Conservation (phyloP, 1,140 invertebrate genomes). For the Papilio polytes region DNA sequence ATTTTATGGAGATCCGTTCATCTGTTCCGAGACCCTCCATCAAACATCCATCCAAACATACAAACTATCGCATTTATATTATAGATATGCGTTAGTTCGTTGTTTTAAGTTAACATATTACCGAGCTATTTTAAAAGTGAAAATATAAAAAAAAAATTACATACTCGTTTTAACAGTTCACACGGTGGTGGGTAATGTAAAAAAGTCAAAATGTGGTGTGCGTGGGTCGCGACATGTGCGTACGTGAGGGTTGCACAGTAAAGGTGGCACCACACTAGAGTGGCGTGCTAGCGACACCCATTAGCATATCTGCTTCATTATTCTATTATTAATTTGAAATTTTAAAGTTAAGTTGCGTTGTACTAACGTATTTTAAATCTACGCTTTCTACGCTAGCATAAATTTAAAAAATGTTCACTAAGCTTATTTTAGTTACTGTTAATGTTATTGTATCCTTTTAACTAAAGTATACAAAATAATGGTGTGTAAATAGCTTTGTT, state of each 20-base stretch:
- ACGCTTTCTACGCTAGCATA: too few species aligned
- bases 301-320: constrained; percentile 1
- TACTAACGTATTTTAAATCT: too few species aligned
- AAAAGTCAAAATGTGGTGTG: constrained; percentile 16
- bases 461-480: constrained; percentile 8
- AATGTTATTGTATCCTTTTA: not conserved
- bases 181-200: not conserved
- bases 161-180: constrained; percentile 17
- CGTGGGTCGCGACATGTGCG: constrained; percentile 13
- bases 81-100: not conserved
- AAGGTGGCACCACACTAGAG: not conserved
- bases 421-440: too few species aligned
- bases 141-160: not conserved
- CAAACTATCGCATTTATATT: too few species aligned
- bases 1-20: too few species aligned
- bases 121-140: not conserved
- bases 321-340: not conserved
- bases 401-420: too few species aligned
- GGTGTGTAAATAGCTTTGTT: constrained; percentile 1
- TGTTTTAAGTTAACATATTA: not conserved
- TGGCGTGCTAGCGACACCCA: not conserved
- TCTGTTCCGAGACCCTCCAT: too few species aligned
- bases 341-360: not conserved
- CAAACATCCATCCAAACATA: too few species aligned
- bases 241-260: constrained; percentile 19